Base-by-base conservation (phyloP, 1,140 invertebrate genomes). In the Aphaenogaster ashmeadi region DNA sequence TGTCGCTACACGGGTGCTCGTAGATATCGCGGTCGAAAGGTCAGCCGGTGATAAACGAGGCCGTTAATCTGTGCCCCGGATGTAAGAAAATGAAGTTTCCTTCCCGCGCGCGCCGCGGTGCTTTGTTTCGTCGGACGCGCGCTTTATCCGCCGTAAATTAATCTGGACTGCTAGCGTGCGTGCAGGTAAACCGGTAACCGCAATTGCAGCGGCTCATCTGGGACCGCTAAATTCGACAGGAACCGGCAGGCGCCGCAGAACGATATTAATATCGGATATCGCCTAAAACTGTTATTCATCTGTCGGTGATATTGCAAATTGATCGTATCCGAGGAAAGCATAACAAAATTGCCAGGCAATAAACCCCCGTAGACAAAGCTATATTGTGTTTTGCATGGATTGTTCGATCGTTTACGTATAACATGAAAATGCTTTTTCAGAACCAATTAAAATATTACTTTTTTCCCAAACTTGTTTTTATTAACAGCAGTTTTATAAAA, bases 41-140 rank as follows among this genome's bases (percentile, higher is more conserved):
- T 93, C 92, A 91, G 75, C 88, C 71, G 71, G 91, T 93, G 92
- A 93, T 90, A 93, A 93, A 93, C 91, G 92, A 93, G 91, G 87
- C 72, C 87, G 89, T 91, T 89, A 91, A 91, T 92, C 92, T 86
- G 88, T 71, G 88, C 75, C 58, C 93, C 89, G 92, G 93, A 93
- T 93, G 91, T 89, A 91, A 92, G 92, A 90, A 92, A 93, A 93
- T 92, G 90, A 92, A 93, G 92, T 92, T 93, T 93, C 93, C 93
- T 93, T 93, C 92, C 92, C 89, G 79, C 69, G 56, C 71, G 88
- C 89, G 56, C 80, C 79, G 71, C 79, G 85, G n/a, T 60, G 89
- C 88, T 90, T 90, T 90, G 89, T 90, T 90, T 90, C 78, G 83
- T 87, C 88, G 88, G 89, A 90, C 88, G 74, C 66, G 72, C 50